Conservation (phyloP, 2,797 vertebrate species). For the Cryptoblepharus egeriae region DNA sequence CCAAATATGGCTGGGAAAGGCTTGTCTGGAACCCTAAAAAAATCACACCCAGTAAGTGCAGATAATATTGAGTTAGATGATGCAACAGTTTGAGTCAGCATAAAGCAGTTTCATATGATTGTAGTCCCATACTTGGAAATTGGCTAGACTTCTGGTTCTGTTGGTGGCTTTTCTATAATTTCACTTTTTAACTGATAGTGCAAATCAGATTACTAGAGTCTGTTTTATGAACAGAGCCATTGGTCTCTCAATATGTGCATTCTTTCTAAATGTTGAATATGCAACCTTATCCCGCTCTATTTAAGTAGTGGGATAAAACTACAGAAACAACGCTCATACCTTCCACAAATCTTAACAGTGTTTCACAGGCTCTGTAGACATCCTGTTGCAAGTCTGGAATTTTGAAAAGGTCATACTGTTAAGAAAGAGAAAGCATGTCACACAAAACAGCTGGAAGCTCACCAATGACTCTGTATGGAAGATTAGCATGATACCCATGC, state of each 20-base stretch:
- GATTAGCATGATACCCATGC: no score
- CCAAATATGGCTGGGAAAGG: no score
- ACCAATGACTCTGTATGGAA: not conserved
- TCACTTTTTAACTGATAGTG: constrained; percentile 37
- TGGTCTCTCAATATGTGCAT: constrained; percentile 25
- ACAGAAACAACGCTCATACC: constrained; percentile 29
- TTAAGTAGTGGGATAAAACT: constrained; percentile 42
- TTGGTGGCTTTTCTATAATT: constrained; percentile 46
- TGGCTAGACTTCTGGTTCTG: constrained; percentile 22
- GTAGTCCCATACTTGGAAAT: not conserved
- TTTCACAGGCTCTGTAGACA: constrained; percentile 19
- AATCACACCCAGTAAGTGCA: no score
- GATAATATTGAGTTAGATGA: no score
- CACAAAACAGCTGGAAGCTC: not conserved
- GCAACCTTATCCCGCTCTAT: constrained; percentile 27
- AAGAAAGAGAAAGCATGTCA: not conserved
- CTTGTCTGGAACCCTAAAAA: no score
- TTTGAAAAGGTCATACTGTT: constrained; percentile 10
- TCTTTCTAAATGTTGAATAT: constrained; percentile 50
- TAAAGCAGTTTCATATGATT: not conserved
- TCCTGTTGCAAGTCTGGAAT: not conserved
- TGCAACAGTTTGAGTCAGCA: no score
- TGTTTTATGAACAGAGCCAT: constrained; percentile 54
- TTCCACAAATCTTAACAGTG: constrained; percentile 47
- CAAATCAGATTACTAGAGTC: constrained; percentile 19